Base-by-base conservation (phyloP, 2,797 vertebrate species). In the Amphiprion clarkii region DNA sequence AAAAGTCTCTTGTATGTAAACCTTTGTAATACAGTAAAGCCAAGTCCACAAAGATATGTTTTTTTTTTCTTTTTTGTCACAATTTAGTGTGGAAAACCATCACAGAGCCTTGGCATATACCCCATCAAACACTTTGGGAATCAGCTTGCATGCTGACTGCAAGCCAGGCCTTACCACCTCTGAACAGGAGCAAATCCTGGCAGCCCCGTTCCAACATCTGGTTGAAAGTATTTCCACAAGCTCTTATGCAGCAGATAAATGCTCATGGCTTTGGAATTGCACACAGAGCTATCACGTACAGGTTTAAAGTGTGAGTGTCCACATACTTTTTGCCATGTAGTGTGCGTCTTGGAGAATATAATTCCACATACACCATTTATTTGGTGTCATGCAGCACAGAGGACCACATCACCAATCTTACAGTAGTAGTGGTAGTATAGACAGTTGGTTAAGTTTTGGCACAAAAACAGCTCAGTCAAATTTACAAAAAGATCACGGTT, bases 191-290 rank as follows among this genome's bases (percentile, higher is more conserved):
- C 55, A 66, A 61, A 81, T 71, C 59, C 39, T 23, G 2, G 25
- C 60, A 53, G 65, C 31, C 36, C 21, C n/a, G 31, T 10, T 64
- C 49, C 56, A 70, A 76, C 80, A 78, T 72, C 63, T 68, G 73
- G 46, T 62, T 57, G 56, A 67, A 69, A 76, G 52, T 36, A 48
- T 79, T 48, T 52, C 59, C 62, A 59, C 52, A 69, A 65, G 21
- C 62, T 54, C 39, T 44, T 71, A 29, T 12, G 56, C 54, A 60
- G 72, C 1, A 68, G 39, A 73, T 71, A 55, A 55, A 46, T 52
- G 44, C 54, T 23, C 25, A 44, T 27, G 39, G 60, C 49, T 72
- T 49, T 62, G 12, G 14, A 51, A 49, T 62, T 25, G 59, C 44
- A 62, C 23, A 3, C 25, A n/a, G 39, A 66, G 8, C 9, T 3